A percentile compares a stretch with the other conserved stretches of the same genome.
These are phyloP conservation scores for Macrobrachium nipponense DNA, from an alignment of 1,140 invertebrate genomes.

Conservation along the genomic window DNA sequence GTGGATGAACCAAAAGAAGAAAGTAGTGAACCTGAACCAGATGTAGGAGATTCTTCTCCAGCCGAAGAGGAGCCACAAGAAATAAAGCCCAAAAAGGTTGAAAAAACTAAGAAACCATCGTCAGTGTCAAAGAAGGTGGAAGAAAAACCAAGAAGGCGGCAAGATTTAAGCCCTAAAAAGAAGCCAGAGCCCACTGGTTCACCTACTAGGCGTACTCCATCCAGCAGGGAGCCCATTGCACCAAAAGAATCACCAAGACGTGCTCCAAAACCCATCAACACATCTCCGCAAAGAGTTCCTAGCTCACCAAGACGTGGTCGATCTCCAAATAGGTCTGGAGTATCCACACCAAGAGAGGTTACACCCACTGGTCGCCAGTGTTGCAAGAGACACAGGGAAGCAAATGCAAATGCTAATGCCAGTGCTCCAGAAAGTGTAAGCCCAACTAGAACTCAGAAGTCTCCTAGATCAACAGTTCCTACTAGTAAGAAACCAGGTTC, in stretches of 20 bases:
- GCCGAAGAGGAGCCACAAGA: slow-evolving; percentile 51
- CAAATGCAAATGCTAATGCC: background rate
- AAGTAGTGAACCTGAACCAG: slow-evolving; percentile 6
- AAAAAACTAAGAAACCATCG: slow-evolving; percentile 17
- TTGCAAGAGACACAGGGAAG: slow-evolving; percentile 41
- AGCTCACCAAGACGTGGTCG: slow-evolving; percentile 39
- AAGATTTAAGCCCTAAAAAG: slow-evolving; percentile 44
- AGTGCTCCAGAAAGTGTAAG: slow-evolving; percentile 20
- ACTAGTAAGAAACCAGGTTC: slow-evolving; percentile 39
- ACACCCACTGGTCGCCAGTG: slow-evolving; percentile 51
- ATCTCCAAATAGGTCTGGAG: slow-evolving; percentile 33
- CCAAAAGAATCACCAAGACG: slow-evolving; percentile 11
- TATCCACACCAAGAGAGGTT: slow-evolving; percentile 45
- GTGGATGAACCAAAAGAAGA: background rate
- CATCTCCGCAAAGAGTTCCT: slow-evolving; percentile 39
- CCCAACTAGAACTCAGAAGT: slow-evolving; percentile 44
- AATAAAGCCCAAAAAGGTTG: slow-evolving; percentile 3
- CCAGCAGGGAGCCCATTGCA: slow-evolving; percentile 14
- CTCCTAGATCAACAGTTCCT: slow-evolving; percentile 20
- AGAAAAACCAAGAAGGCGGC: slow-evolving; percentile 15
- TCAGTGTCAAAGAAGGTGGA: background rate
- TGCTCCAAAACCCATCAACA: slow-evolving; percentile 25
- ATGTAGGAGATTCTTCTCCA: slow-evolving; percentile 21
- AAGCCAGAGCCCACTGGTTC: slow-evolving; percentile 40
- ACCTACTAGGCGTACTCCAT: slow-evolving; percentile 20